Base-by-base conservation (phyloP, 1,140 invertebrate species). In the Rhopalosiphum maidis region DNA sequence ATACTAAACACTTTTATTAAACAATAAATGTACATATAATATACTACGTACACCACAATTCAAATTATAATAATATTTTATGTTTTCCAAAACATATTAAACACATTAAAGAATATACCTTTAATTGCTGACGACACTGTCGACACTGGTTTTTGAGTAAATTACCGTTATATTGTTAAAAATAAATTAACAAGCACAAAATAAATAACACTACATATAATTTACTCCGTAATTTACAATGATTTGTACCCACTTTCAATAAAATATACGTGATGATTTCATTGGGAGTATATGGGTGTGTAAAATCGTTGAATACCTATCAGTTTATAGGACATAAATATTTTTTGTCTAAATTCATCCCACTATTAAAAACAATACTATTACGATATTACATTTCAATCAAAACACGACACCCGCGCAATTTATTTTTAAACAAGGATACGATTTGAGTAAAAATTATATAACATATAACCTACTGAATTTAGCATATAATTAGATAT, bases 251-350 rank as follows among this genome's bases (percentile, higher is more conserved):
- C 87, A 89, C 88, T 41, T 35, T 55, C 51, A 37, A 41, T 41
- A 18, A 37, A 89, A 25, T 55, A 55, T 37, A 5, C 35, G 8
- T 41, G 88, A 41, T 89, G 41, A 55, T 55, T 89, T 35, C 11
- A 5, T 41, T 35, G 3, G 23, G 23, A 89, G 88, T 51, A 89
- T 89, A 41, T 89, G 88, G 48, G 88, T 25, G 88, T 41, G 88
- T 89, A n/a, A 1, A 68, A n/a, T 77, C 60, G 35, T 55, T 55
- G n/a, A 35, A 89, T 25, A 41, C 41, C 41, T 41, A 35, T 55
- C 35, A 55, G 35, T 89, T 89, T 89, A 55, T 25, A 55, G 51
- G 9, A 89, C 51, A 54, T 89, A 89, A 89, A 89, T 89, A 41
- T 89, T 54, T 25, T 37, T 55, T n/a, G 35, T 88, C n/a, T 51